A percentile compares a stretch with the other conserved stretches of the same genome.
Conservation (phyloP, 2,797 vertebrate species). For the Florisuga fusca region DNA sequence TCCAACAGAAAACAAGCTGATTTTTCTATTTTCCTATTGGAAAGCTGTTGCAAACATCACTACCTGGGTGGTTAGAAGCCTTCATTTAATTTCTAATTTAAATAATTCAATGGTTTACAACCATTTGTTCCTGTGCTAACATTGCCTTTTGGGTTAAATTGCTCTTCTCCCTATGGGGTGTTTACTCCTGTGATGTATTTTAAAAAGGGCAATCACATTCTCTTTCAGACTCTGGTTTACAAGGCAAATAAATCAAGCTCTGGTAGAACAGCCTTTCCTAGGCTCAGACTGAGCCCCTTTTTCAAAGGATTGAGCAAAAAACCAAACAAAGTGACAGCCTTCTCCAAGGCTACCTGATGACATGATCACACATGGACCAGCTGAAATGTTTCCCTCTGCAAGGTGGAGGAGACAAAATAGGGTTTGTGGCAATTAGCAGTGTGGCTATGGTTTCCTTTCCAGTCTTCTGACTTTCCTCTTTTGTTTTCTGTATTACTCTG, state of each 20-base stretch:
- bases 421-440: background rate
- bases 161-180: conserved; percentile 39
- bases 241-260: conserved; percentile 50
- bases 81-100: conserved; percentile 36
- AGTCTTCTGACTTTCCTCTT: background rate
- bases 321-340: background rate
- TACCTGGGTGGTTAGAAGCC: background rate
- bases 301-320: background rate
- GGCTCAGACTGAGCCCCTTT: background rate
- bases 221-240: conserved; percentile 7
- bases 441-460: background rate
- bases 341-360: background rate
- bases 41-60: background rate
- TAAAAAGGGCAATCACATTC: conserved; percentile 54
- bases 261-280: background rate
- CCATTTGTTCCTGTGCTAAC: conserved; percentile 48
- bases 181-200: conserved; percentile 36
- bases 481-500: background rate
- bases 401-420: background rate
- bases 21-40: background rate
- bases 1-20: background rate
- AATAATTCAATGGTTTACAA: conserved; percentile 57
- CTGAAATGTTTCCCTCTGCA: background rate
- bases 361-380: fast-evolving
- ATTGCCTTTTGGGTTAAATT: conserved; percentile 47